phyloP scores from a whole-genome alignment of 2,113 vertebrate species.

The Eudyptes chrysolophus region DNA sequence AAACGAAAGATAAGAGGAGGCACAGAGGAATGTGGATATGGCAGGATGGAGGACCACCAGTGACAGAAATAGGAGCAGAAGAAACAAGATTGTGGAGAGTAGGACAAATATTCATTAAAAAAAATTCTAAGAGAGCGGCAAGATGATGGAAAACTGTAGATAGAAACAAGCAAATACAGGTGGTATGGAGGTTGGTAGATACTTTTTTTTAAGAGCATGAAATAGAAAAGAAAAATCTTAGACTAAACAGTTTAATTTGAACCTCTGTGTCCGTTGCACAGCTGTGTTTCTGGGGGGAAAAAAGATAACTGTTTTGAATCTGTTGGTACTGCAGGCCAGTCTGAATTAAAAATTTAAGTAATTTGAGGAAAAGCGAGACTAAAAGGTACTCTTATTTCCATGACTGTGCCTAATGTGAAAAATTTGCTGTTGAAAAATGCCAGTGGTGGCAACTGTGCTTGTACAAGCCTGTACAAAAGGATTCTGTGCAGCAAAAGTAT shows the following conservation, averaged over 20 bases:
- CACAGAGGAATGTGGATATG: neutral
- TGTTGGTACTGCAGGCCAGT: neutral
- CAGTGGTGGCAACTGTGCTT: slow-evolving; percentile 32
- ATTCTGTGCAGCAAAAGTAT: neutral
- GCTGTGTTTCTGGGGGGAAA: neutral
- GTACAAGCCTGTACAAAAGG: neutral
- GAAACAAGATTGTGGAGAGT: neutral
- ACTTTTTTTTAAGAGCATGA: neutral
- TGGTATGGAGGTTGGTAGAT: neutral
- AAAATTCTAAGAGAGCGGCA: neutral
- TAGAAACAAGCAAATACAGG: neutral
- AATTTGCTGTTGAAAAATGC: slow-evolving; percentile 32
- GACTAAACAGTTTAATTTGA: neutral
- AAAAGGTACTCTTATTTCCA: slow-evolving; percentile 20
- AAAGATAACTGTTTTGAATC: neutral
- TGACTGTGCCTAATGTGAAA: slow-evolving; percentile 58
- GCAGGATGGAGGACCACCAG: neutral
- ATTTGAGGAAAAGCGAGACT: slow-evolving; percentile 35
- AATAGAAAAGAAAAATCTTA: neutral
- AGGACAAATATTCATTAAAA: neutral
- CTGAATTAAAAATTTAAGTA: slow-evolving; percentile 22
- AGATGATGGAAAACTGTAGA: neutral
- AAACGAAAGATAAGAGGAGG: neutral
- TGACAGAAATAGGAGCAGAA: slow-evolving; percentile 3
- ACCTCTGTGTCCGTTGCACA: neutral